A percentile compares a stretch with the other conserved stretches of the same genome.
These are phyloP conservation scores for Tinea pellionella DNA, from an alignment of 2,888 invertebrate genomes.

Conservation along the genomic window DNA sequence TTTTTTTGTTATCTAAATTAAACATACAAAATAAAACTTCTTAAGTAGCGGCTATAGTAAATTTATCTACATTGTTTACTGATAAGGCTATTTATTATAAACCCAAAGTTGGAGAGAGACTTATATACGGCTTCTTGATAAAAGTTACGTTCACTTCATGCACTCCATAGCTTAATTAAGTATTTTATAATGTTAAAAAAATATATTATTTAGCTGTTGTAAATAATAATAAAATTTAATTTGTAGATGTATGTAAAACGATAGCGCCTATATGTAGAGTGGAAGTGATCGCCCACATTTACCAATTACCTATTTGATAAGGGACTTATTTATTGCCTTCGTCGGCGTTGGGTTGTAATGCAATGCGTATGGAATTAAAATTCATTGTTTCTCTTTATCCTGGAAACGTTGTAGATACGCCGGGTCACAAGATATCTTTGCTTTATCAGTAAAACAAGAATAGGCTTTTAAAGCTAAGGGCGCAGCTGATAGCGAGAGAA, in stretches of 20 bases:
- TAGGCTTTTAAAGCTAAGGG: slow-evolving; percentile 58
- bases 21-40: slow-evolving; percentile 37
- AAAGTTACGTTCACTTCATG: not conserved
- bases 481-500: slow-evolving; percentile 36
- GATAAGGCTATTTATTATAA: slow-evolving; percentile 17
- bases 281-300: slow-evolving; percentile 53
- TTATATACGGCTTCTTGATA: not conserved
- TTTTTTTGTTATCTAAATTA: slow-evolving; percentile 38
- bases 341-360: slow-evolving; percentile 19
- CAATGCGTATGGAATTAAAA: slow-evolving; percentile 53
- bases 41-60: slow-evolving; percentile 39
- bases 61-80: slow-evolving; percentile 13
- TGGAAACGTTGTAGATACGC: slow-evolving; percentile 44
- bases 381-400: slow-evolving; percentile 66
- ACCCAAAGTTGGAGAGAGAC: not conserved
- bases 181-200: not conserved
- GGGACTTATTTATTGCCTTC: slow-evolving; percentile 54
- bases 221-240: not conserved
- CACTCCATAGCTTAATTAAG: not conserved
- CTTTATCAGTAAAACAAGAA: slow-evolving; percentile 61
- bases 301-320: slow-evolving; percentile 66
- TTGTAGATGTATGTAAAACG: not conserved
- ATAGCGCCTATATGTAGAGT: slow-evolving; percentile 21
- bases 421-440: slow-evolving; percentile 57
- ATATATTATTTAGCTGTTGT: not conserved